These are phyloP conservation scores for Gopherus evgoodei DNA, from an alignment of 2,113 vertebrate genomes.

Conservation along the genomic window DNA sequence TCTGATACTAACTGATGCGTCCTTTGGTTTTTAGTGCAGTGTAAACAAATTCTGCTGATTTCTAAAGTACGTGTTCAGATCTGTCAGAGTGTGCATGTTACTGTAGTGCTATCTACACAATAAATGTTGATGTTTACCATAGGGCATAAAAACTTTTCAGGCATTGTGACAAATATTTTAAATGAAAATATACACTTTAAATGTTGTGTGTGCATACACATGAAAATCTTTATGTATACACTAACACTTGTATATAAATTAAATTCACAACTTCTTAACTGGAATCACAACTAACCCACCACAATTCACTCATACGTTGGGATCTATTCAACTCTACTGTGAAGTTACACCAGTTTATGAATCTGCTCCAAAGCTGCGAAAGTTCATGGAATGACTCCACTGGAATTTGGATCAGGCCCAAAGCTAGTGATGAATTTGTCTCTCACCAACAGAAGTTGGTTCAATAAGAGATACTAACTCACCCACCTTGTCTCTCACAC, in stretches of 20 bases:
- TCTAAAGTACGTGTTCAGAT: slow-evolving; percentile 19
- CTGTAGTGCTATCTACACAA: background rate
- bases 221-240: slow-evolving; percentile 14
- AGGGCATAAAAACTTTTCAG: background rate
- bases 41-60: slow-evolving; percentile 67
- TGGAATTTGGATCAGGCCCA: slow-evolving; percentile 46
- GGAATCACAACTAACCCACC: slow-evolving; percentile 32
- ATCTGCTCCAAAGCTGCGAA: slow-evolving; percentile 47
- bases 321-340: slow-evolving; percentile 66
- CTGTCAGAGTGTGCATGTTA: slow-evolving; percentile 19
- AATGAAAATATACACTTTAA: background rate
- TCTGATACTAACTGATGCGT: slow-evolving; percentile 68
- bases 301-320: background rate
- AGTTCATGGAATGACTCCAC: slow-evolving; percentile 38
- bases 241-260: slow-evolving; percentile 28
- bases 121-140: slow-evolving; percentile 12
- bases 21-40: slow-evolving; percentile 65
- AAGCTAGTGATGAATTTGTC: slow-evolving; percentile 59
- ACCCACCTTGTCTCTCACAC: background rate
- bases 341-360: slow-evolving; percentile 37
- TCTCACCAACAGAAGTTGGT: background rate
- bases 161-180: background rate
- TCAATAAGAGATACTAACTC: background rate
- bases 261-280: slow-evolving; percentile 40
- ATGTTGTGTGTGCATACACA: background rate